Evolutionary conservation across 2,888 invertebrate species (phyloP).

Genomic region (Uropetala carovei): DNA sequence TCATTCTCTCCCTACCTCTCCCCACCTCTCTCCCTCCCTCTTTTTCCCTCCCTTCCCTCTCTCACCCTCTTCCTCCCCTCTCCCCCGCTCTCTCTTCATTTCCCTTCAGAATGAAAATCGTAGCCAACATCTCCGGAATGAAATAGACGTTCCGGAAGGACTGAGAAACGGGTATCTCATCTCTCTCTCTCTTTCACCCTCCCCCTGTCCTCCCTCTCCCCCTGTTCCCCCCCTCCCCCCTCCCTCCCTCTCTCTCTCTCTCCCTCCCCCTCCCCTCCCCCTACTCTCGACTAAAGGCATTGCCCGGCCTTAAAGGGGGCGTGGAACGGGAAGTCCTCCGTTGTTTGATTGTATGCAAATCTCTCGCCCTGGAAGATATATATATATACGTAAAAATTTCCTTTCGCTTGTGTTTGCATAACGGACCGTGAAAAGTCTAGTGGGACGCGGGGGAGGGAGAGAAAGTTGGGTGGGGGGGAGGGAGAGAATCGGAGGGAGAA

Average conservation of each 20-base stretch:
- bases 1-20: no score
- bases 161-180: not conserved
- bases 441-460: conserved; percentile 3
- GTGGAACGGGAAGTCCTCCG: not conserved
- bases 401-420: conserved; percentile 65
- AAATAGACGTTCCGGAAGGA: not conserved
- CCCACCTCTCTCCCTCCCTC: no score
- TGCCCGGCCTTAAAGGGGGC: not conserved
- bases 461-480: conserved; percentile 71
- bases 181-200: not conserved
- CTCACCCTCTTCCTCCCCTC: no score
- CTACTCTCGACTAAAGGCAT: not conserved
- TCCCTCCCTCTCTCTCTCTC: not conserved
- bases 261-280: not conserved
- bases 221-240: not conserved
- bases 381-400: conserved; percentile 68
- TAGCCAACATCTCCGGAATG: no score
- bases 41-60: no score
- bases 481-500: conserved; percentile 77
- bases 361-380: conserved; percentile 69
- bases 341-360: conserved; percentile 68
- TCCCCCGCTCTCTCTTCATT: no score
- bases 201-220: no score
- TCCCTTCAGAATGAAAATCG: no score
- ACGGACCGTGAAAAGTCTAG: conserved; percentile 65